Evolutionary conservation across 2,888 invertebrate genomes (phyloP).

Genomic region (Brachypalpus laphriformis): DNA sequence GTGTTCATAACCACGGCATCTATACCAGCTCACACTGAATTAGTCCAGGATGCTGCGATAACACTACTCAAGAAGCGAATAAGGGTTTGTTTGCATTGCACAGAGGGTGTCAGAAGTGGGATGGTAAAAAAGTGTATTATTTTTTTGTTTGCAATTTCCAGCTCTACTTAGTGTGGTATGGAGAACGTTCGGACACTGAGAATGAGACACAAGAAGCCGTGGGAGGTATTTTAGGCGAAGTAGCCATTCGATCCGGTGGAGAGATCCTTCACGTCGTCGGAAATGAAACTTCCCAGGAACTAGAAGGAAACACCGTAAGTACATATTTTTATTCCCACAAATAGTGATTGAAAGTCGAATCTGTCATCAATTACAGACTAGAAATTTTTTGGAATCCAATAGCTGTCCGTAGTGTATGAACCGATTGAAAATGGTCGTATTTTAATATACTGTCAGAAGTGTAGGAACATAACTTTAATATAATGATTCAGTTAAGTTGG

Average conservation of each 20-base stretch:
- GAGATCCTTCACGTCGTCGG: conserved; percentile 82
- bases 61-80: conserved; percentile 83
- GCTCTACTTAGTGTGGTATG: conserved; percentile 84
- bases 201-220: conserved; percentile 82
- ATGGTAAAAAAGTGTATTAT: neutral
- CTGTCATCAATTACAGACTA: no score
- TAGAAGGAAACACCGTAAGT: conserved; percentile 81
- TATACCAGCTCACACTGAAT: conserved; percentile 84
- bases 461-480: no score
- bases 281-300: conserved; percentile 80
- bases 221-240: conserved; percentile 83
- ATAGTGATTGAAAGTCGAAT: no score
- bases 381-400: no score
- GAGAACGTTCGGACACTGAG: conserved; percentile 81
- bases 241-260: conserved; percentile 83
- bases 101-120: conserved; percentile 24
- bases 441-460: no score
- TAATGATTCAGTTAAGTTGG: no score
- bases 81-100: conserved; percentile 79
- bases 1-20: conserved; percentile 86
- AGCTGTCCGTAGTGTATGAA: no score
- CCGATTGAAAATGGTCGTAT: no score
- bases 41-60: conserved; percentile 83
- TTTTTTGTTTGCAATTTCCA: conserved; percentile 74
- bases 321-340: neutral